Base-by-base conservation (phyloP, 1,140 invertebrate genomes). In the Drosophila ficusphila region DNA sequence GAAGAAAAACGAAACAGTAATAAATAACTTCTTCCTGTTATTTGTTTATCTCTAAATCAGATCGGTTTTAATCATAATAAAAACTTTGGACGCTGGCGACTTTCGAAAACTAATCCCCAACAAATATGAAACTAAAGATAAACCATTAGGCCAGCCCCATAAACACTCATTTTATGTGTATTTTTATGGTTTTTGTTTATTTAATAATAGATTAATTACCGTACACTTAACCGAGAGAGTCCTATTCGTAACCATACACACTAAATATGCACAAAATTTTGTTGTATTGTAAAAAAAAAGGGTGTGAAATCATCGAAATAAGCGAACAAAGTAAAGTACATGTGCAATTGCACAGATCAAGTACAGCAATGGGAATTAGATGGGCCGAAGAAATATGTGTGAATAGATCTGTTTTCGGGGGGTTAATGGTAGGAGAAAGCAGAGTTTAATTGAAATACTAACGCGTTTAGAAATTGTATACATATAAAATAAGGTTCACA, bases 171-270 rank as follows among this genome's bases (percentile, higher is more conserved):
- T 29, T 1, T 23, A 27, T 76, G 47, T 67, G 27, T 65, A 62
- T 60, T 75, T 79, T 76, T 70, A 48, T 73, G 61, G 41, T 78
- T 83, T 85, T 88, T 86, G 76, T 86, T 88, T 88, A 88, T 69
- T 88, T 86, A 81, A 81, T 86, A 86, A 81, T 86, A 86, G 81
- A 86, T 86, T 86, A 86, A 88, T 86, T 86, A 86, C 73, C 79
- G 56, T 86, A 86, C 81, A 85, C 81, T 86, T 86, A 86, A 86
- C 82, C 81, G 60, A 86, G 82, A 86, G 76, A 81, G 68, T 86
- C 82, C 81, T 86, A 86, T 88, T 85, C 68, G 69, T 86, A 86
- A 81, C 81, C 81, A 86, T 86, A 86, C 82, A 88, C 73, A 88
- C 81, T 86, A 85, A 85, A 86, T 85, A 85, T 85, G 81, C 81